These are phyloP conservation scores for Ernsta delagoae DNA, from an alignment of 2,888 invertebrate species.

Conservation along the genomic window DNA sequence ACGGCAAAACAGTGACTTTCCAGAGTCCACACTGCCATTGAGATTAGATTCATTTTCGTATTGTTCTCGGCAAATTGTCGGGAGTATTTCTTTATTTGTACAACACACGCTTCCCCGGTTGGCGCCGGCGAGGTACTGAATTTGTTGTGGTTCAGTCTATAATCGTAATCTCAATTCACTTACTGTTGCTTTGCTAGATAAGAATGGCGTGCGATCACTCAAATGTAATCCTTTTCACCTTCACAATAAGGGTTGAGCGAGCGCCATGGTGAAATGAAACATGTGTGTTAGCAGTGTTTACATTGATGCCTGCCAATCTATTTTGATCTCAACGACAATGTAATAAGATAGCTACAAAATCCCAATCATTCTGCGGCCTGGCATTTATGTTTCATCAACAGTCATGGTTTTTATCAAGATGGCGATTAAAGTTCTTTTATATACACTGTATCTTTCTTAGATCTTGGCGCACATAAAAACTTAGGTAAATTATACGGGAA, in stretches of 20 bases:
- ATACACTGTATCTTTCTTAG: too few species aligned
- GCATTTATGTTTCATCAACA: slow-evolving; percentile 6
- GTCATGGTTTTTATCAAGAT: slow-evolving; percentile 38
- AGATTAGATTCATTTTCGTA: slow-evolving; percentile 70
- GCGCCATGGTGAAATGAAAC: slow-evolving; percentile 1
- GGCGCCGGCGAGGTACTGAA: slow-evolving; percentile 31
- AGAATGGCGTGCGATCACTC: background rate
- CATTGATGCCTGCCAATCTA: slow-evolving; percentile 23
- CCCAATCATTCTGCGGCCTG: background rate
- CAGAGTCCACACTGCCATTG: slow-evolving; percentile 69
- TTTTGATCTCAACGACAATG: slow-evolving; percentile 29
- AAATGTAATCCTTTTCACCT: background rate
- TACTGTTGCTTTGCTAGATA: background rate
- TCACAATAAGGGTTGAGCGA: background rate
- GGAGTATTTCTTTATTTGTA: too few species aligned
- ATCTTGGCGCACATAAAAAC: too few species aligned
- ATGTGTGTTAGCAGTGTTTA: slow-evolving; percentile 8
- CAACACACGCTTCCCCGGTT: too few species aligned
- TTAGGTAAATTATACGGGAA: too few species aligned
- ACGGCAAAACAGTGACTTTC: slow-evolving; percentile 76
- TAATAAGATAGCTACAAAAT: slow-evolving; percentile 27
- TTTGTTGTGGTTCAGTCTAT: slow-evolving; percentile 41
- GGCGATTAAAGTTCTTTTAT: slow-evolving; percentile 1
- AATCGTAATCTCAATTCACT: slow-evolving; percentile 34
- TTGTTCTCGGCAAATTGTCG: too few species aligned